Conservation (phyloP, 2,888 invertebrate species). For the Platycnemis pennipes region DNA sequence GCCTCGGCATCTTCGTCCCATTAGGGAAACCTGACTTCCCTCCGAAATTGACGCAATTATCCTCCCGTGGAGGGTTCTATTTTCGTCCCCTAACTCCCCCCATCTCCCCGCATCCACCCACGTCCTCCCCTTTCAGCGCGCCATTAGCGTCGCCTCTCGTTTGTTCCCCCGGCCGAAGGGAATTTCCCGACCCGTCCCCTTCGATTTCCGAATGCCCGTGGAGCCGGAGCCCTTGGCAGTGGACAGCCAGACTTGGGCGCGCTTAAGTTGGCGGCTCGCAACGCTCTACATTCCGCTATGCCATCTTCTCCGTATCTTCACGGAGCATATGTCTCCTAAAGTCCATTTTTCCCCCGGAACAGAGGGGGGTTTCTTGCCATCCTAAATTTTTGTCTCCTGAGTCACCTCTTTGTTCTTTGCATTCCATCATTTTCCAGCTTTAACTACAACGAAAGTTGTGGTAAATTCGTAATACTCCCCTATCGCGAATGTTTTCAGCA, state of each 20-base stretch:
- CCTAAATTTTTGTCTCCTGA: background rate
- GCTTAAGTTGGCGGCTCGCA: background rate
- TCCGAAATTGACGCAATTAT: conserved; percentile 19
- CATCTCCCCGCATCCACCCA: background rate
- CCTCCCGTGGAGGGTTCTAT: background rate
- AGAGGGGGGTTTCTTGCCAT: no score
- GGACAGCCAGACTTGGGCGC: background rate
- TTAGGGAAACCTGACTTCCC: background rate
- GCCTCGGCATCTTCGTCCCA: background rate
- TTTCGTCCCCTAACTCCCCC: background rate
- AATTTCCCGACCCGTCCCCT: background rate
- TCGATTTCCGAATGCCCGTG: background rate
- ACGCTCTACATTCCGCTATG: background rate
- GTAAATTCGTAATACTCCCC: background rate
- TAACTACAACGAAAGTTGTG: background rate
- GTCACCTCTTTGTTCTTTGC: background rate
- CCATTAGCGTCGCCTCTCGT: conserved; percentile 28
- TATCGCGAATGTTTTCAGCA: background rate
- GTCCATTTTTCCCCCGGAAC: no score
- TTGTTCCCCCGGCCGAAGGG: background rate
- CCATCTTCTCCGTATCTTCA: no score
- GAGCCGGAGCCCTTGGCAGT: background rate
- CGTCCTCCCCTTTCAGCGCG: background rate
- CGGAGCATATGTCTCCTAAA: background rate
- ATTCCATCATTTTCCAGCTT: background rate